phyloP scores from a whole-genome alignment of 2,888 invertebrate genomes.

The Nephrocerus scutellatus region DNA sequence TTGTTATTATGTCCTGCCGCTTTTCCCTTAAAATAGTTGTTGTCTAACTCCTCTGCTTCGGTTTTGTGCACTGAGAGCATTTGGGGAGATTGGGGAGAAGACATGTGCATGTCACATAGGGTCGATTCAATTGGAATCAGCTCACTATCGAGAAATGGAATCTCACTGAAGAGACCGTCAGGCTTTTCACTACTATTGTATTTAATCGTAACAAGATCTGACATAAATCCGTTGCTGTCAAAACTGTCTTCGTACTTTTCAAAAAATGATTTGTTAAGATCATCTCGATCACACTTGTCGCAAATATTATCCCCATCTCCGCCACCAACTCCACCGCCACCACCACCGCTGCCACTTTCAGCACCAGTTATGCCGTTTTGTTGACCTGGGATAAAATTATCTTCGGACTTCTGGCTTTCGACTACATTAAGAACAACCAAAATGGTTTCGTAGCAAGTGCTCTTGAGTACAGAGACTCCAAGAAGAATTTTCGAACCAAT shows the following conservation, averaged over 20 bases:
- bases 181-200: constrained; percentile 17
- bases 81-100: too few relatives aligned
- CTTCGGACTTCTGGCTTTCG: constrained; percentile 19
- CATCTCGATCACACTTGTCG: constrained; percentile 29
- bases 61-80: constrained; percentile 14
- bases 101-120: constrained; percentile 12
- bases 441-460: constrained; percentile 33
- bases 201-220: constrained; percentile 26
- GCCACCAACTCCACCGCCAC: constrained; percentile 14
- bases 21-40: constrained; percentile 33
- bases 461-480: constrained; percentile 36
- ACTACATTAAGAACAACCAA: constrained; percentile 39
- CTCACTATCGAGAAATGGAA: constrained; percentile 15
- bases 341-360: constrained; percentile 20
- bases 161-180: constrained; percentile 17
- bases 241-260: constrained; percentile 42
- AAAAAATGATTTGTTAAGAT: constrained; percentile 34
- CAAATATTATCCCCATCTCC: constrained; percentile 12
- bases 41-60: constrained; percentile 22
- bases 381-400: not conserved
- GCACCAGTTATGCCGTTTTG: constrained; percentile 2
- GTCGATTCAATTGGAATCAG: constrained; percentile 15
- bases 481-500: constrained; percentile 41
- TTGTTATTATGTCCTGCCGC: constrained; percentile 26
- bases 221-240: constrained; percentile 41